phyloP scores from a whole-genome alignment of 2,113 vertebrate species.

The Notechis scutatus region DNA sequence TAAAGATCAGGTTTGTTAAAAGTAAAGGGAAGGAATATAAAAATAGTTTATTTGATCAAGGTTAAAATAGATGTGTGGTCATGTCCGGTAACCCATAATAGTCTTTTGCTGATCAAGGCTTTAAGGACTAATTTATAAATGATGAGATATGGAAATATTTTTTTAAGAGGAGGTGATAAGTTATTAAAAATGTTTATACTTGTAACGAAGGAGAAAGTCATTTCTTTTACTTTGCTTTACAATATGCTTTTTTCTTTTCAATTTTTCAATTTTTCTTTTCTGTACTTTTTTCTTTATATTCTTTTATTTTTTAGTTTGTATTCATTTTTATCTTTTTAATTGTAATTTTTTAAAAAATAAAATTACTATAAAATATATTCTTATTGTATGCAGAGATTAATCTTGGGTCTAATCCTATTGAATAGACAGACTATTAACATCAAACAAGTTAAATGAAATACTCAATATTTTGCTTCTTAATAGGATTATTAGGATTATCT shows the following conservation, averaged over 20 bases:
- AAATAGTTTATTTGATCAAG: neutral
- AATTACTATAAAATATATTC: slow-evolving; percentile 25
- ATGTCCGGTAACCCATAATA: neutral
- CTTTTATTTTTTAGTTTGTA: neutral
- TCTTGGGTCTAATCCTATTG: slow-evolving; percentile 36
- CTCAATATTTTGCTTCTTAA: slow-evolving; percentile 45
- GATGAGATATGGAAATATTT: neutral
- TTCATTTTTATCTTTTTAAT: neutral
- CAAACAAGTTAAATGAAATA: slow-evolving; percentile 44
- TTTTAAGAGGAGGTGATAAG: neutral
- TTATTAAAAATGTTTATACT: neutral
- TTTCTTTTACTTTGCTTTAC: neutral
- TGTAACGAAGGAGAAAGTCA: neutral
- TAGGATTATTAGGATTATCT: slow-evolving; percentile 48
- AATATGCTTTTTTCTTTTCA: neutral
- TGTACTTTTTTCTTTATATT: neutral
- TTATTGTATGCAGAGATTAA: slow-evolving; percentile 38
- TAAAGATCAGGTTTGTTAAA: neutral
- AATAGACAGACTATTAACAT: slow-evolving; percentile 29
- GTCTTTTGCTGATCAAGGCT: neutral
- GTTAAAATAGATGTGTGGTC: neutral
- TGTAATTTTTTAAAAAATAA: neutral
- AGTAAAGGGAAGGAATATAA: neutral
- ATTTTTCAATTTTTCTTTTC: neutral
- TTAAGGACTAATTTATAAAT: neutral